A percentile compares a stretch with the other conserved stretches of the same genome.
phyloP scores from a whole-genome alignment of 2,113 vertebrate genomes.

The Pygoscelis adeliae region DNA sequence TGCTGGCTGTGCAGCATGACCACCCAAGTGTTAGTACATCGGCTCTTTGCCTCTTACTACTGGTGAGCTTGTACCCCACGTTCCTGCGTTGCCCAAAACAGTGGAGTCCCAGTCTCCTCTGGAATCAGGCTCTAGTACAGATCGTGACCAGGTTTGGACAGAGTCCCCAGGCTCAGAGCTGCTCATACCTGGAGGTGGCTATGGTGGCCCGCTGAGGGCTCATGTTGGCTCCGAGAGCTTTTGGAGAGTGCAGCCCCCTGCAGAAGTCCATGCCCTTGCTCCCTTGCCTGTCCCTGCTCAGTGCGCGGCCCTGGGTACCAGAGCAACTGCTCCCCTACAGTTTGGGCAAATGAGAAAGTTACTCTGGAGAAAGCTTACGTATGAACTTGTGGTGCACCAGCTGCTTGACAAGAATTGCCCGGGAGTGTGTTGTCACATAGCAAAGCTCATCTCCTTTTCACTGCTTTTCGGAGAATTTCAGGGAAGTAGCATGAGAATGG shows the following conservation, averaged over 20 bases:
- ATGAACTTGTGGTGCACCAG: background rate
- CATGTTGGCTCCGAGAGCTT: accelerated
- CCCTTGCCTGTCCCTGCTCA: background rate
- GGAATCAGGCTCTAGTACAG: background rate
- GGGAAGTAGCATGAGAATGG: background rate
- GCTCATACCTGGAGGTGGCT: background rate
- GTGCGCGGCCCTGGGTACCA: accelerated
- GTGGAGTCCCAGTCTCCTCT: background rate
- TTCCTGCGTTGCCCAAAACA: background rate
- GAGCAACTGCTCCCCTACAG: accelerated
- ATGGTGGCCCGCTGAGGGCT: background rate
- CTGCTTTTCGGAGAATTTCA: background rate
- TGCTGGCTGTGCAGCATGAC: background rate
- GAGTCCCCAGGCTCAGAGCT: background rate
- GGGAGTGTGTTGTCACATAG: background rate
- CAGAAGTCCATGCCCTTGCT: background rate
- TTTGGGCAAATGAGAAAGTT: background rate
- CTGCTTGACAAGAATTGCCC: background rate
- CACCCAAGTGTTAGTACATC: background rate
- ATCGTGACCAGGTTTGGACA: background rate
- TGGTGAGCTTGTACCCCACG: accelerated
- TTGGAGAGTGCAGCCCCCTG: background rate
- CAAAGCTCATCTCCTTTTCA: background rate
- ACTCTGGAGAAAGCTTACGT: background rate
- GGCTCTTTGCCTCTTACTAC: background rate